A percentile compares a stretch with the other conserved stretches of the same genome.
Evolutionary conservation across 2,888 invertebrate species (phyloP).

Genomic region (Arenicola marina): DNA sequence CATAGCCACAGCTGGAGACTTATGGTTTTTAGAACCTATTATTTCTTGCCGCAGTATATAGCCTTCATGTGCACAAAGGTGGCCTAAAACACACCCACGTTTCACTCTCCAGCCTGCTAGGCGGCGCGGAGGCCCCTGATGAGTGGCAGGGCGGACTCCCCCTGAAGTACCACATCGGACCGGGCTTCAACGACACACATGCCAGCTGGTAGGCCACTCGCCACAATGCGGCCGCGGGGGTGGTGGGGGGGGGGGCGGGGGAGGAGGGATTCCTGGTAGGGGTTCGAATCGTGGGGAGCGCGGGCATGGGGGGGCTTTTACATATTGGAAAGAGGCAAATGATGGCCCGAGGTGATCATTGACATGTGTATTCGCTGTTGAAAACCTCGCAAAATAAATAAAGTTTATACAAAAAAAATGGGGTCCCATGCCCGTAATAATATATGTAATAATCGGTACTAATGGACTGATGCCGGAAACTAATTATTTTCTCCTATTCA

Average conservation of each 20-base stretch:
- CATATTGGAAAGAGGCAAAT: not conserved
- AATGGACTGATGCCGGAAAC: no score
- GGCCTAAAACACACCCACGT: not conserved
- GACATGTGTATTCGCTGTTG: no score
- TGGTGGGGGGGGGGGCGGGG: no score
- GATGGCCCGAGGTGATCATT: not conserved
- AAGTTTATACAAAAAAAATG: no score
- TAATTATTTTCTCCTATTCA: no score
- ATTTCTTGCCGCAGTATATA: not conserved
- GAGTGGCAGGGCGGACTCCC: not conserved
- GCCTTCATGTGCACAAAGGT: no score
- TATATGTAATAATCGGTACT: no score
- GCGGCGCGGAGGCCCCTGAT: slow-evolving; percentile 34
- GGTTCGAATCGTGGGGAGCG: no score
- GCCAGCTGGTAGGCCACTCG: slow-evolving; percentile 35
- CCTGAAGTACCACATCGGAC: not conserved
- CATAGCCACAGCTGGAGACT: not conserved
- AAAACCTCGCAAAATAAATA: no score
- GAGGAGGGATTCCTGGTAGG: no score
- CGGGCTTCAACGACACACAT: not conserved
- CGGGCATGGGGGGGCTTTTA: not conserved
- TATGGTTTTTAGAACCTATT: not conserved
- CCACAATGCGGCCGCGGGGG: no score
- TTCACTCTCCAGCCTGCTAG: slow-evolving; percentile 24
- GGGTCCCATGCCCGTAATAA: no score